Conservation (phyloP, 2,888 invertebrate genomes). For the Melieria crassipennis region DNA sequence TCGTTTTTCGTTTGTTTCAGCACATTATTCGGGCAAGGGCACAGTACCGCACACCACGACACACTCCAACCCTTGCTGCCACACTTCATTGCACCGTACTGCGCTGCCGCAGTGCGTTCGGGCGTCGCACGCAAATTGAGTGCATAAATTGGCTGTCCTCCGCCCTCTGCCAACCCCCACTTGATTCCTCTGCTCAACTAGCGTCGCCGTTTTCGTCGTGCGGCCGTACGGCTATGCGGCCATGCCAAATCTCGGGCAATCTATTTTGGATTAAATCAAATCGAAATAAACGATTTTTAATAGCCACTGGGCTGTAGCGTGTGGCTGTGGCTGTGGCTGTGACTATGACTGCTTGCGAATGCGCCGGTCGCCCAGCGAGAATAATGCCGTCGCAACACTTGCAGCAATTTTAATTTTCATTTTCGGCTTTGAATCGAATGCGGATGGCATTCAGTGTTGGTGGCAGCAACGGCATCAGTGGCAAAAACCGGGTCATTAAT, state of each 20-base stretch:
- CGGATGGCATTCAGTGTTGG: constrained; percentile 13
- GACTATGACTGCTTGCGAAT: too few species aligned
- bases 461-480: constrained; percentile 40
- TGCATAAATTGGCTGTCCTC: constrained; percentile 55
- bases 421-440: neutral
- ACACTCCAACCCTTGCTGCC: neutral
- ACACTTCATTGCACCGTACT: neutral
- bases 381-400: constrained; percentile 7
- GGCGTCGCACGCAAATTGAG: constrained; percentile 50
- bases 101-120: constrained; percentile 18
- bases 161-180: constrained; percentile 3
- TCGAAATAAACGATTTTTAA: constrained; percentile 67
- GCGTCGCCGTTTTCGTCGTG: too few species aligned
- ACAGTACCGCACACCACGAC: constrained; percentile 2
- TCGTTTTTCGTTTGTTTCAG: constrained; percentile 49
- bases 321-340: constrained; percentile 16
- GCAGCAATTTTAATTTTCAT: constrained; percentile 18
- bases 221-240: constrained; percentile 14
- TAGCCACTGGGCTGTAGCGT: constrained; percentile 46
- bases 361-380: neutral
- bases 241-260: constrained; percentile 51
- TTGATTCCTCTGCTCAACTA: neutral
- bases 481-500: constrained; percentile 66
- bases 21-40: constrained; percentile 23
- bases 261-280: constrained; percentile 66